Percentiles rank a stretch among this genome's conserved stretches.
phyloP scores from a whole-genome alignment of 2,797 vertebrate species.

The Xenopus petersii region DNA sequence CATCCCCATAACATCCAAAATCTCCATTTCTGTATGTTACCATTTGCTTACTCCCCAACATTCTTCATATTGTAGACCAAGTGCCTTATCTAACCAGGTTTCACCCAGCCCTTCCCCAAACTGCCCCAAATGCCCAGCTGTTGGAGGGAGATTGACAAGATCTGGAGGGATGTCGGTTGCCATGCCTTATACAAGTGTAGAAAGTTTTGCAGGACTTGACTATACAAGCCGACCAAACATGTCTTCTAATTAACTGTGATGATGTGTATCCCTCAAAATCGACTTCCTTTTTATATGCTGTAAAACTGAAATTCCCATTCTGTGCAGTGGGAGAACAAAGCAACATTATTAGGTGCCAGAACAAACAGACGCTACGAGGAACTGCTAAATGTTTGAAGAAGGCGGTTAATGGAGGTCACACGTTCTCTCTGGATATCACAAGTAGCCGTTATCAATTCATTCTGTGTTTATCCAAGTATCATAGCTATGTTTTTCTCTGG shows the following conservation, averaged over 20 bases:
- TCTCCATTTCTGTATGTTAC: too few relatives aligned
- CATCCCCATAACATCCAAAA: too few relatives aligned
- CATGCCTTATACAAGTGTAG: too few relatives aligned
- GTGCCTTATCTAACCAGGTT: too few relatives aligned
- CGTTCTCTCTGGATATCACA: conserved; percentile 5
- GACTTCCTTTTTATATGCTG: neutral
- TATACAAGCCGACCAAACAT: neutral
- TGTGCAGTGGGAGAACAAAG: neutral
- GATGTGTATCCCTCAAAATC: neutral
- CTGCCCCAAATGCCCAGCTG: too few relatives aligned
- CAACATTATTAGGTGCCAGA: conserved; percentile 18
- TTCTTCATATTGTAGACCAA: too few relatives aligned
- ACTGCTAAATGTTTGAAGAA: conserved; percentile 24
- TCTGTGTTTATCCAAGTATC: neutral
- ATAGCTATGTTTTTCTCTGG: neutral
- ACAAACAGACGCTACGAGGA: neutral
- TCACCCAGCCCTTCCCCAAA: too few relatives aligned
- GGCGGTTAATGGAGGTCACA: conserved; percentile 15
- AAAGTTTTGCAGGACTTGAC: neutral
- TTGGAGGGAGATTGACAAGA: too few relatives aligned
- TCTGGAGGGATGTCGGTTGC: too few relatives aligned
- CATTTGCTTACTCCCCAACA: too few relatives aligned
- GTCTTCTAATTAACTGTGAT: neutral
- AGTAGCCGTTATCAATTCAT: neutral
- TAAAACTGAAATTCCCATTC: neutral